Evolutionary conservation across 1,140 invertebrate genomes (phyloP).

Genomic region (Trichonephila inaurata): DNA sequence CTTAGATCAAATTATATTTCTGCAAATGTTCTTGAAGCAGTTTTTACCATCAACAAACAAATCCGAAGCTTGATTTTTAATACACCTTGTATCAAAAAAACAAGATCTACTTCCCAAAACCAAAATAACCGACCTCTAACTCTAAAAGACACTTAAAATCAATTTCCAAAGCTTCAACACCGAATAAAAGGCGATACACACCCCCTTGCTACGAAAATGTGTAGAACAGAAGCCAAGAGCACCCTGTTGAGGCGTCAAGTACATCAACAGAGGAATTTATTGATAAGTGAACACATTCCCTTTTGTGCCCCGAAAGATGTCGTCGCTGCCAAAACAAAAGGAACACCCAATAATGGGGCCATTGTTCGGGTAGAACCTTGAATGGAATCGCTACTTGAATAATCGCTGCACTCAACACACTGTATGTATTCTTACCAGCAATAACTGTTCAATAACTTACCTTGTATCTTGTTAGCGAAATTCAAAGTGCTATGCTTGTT

Average conservation of each 20-base stretch:
- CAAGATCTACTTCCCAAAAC: too few relatives aligned
- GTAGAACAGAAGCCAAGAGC: background rate
- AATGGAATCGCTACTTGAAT: background rate
- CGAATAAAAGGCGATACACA: background rate
- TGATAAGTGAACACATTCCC: background rate
- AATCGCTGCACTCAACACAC: background rate
- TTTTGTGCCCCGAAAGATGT: constrained; percentile 1
- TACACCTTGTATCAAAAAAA: too few relatives aligned
- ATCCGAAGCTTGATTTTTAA: too few relatives aligned
- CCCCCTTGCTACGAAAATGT: background rate
- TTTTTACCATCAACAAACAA: too few relatives aligned
- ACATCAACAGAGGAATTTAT: constrained; percentile 12
- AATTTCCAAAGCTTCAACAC: background rate
- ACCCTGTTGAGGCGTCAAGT: background rate
- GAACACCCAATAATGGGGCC: background rate
- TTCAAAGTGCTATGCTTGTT: background rate
- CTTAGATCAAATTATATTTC: too few relatives aligned
- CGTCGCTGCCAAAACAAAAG: background rate
- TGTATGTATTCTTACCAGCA: background rate
- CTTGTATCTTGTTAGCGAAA: background rate
- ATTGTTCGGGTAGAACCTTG: background rate
- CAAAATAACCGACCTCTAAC: background rate
- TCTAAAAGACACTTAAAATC: background rate
- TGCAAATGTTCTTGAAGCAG: too few relatives aligned
- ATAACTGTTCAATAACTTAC: background rate